phyloP scores from a whole-genome alignment of 2,888 invertebrate species.

The Holacanthella duospinosa region DNA sequence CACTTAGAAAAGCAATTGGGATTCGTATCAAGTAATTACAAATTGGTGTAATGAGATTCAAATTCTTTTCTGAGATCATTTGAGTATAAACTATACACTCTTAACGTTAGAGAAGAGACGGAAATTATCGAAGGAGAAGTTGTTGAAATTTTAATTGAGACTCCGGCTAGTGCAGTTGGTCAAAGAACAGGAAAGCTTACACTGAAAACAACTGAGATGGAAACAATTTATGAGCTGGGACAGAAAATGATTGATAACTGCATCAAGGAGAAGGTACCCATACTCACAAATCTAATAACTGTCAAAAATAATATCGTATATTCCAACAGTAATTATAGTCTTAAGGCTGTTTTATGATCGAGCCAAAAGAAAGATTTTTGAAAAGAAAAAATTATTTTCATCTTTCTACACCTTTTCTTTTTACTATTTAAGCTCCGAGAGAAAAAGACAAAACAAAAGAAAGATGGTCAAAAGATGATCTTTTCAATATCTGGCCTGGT shows the following conservation, averaged over 20 bases:
- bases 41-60: constrained; percentile 76
- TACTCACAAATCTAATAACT: not conserved
- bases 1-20: constrained; percentile 93
- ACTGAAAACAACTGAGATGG: constrained; percentile 98
- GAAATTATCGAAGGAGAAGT: constrained; percentile 99
- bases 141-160: constrained; percentile 90
- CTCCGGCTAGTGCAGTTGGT: constrained; percentile 81
- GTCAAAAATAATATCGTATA: not conserved
- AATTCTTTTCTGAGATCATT: not conserved
- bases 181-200: constrained; percentile 72
- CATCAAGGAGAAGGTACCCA: constrained; percentile 78
- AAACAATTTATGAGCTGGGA: constrained; percentile 96
- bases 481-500: too few relatives aligned
- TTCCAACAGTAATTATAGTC: not conserved
- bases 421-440: too few relatives aligned
- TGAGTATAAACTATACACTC: constrained; percentile 11
- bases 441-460: too few relatives aligned
- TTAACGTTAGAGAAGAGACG: constrained; percentile 88
- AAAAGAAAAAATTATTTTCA: too few relatives aligned
- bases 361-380: too few relatives aligned
- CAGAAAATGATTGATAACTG: constrained; percentile 95
- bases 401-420: too few relatives aligned
- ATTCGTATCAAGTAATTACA: constrained; percentile 73
- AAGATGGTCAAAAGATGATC: too few relatives aligned
- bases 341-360: not conserved